Conservation (phyloP, 2,113 vertebrate species). For the Mionectes macconnelli region DNA sequence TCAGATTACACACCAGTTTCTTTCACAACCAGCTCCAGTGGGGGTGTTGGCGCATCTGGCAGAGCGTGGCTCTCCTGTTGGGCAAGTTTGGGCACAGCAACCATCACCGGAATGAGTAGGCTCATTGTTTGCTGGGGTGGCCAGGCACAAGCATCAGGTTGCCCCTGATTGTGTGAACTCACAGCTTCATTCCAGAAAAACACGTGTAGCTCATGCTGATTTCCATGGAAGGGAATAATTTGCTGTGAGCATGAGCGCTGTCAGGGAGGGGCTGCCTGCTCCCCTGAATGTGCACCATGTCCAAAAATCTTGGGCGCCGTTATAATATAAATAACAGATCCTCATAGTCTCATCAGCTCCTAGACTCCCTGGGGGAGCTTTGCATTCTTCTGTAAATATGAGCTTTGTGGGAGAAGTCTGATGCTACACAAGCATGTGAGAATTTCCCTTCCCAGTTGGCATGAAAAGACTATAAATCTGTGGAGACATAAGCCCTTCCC, state of each 20-base stretch:
- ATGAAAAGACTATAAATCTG: constrained; percentile 57
- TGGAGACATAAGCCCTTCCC: constrained; percentile 35
- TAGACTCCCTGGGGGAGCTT: constrained; percentile 55
- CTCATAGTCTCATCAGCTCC: constrained; percentile 38
- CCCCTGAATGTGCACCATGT: background rate
- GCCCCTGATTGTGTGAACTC: constrained; percentile 13
- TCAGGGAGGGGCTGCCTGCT: background rate
- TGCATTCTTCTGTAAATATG: constrained; percentile 61
- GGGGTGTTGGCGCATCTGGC: background rate
- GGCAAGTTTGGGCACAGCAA: background rate
- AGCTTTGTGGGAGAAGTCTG: constrained; percentile 64
- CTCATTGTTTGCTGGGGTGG: constrained; percentile 22
- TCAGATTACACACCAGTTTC: background rate
- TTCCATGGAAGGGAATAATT: constrained; percentile 29
- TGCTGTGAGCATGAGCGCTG: background rate
- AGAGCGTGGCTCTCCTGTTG: background rate
- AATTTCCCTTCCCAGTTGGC: constrained; percentile 57
- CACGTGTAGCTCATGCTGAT: constrained; percentile 7
- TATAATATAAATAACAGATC: constrained; percentile 53
- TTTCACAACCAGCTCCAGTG: background rate
- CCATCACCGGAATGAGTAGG: background rate
- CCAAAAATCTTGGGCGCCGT: constrained; percentile 26
- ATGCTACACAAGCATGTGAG: constrained; percentile 45
- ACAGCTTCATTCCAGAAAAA: constrained; percentile 5
- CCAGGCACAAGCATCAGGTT: background rate